A percentile compares a stretch with the other conserved stretches of the same genome.
These are phyloP conservation scores for Caenorhabditis sp. DNA, from an alignment of 2,888 invertebrate genomes.

Conservation along the genomic window DNA sequence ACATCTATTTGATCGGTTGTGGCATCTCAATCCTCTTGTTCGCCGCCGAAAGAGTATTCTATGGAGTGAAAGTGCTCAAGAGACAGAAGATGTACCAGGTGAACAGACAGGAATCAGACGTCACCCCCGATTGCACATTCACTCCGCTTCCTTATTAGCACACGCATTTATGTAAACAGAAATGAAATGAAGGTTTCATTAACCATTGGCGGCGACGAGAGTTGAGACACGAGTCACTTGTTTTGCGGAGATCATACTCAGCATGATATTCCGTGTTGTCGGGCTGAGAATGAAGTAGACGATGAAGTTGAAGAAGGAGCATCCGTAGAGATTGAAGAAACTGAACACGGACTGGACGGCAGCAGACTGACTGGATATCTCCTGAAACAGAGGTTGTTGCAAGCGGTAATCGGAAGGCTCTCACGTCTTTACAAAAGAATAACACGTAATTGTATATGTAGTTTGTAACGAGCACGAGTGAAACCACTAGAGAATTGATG, in stretches of 20 bases:
- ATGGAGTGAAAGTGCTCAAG: conserved; percentile 26
- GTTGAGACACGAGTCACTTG: not conserved
- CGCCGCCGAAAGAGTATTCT: conserved; percentile 43
- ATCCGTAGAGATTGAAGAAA: conserved; percentile 35
- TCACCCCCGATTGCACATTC: conserved; percentile 35
- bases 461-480: conserved; percentile 22
- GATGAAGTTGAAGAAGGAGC: conserved; percentile 30
- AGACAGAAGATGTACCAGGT: conserved; percentile 51
- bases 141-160: conserved; percentile 46
- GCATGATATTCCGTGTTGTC: conserved; percentile 3
- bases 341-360: conserved; percentile 25
- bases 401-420: not conserved
- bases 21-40: conserved; percentile 43
- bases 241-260: not conserved
- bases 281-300: conserved; percentile 34
- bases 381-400: conserved; percentile 2
- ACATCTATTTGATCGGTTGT: conserved; percentile 54
- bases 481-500: conserved; percentile 24
- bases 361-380: conserved; percentile 12
- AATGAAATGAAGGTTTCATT: no score
- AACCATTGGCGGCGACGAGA: not conserved
- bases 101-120: conserved; percentile 38
- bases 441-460: conserved; percentile 21
- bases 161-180: not conserved
- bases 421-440: not conserved